Percentiles rank a stretch among this genome's conserved stretches.
phyloP scores from a whole-genome alignment of 2,888 invertebrate species.

The Euproctis similis region DNA sequence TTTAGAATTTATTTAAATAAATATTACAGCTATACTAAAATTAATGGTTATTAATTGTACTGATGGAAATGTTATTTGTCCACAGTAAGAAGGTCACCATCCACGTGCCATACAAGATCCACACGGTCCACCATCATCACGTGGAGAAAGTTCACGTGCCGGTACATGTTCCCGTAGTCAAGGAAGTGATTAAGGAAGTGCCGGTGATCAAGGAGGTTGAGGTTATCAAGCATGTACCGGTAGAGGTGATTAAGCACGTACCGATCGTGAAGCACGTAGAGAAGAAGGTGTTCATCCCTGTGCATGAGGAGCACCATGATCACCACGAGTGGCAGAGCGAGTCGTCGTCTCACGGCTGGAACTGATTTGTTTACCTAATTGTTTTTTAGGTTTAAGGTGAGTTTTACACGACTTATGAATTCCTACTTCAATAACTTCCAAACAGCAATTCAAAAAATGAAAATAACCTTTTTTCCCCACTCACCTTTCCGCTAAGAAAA shows the following conservation, averaged over 20 bases:
- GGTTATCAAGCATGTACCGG: constrained; percentile 56
- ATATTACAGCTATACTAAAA: no score
- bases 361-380: no score
- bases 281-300: constrained; percentile 59
- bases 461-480: no score
- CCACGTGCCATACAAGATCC: constrained; percentile 68
- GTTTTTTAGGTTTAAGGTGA: constrained; percentile 49
- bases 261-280: constrained; percentile 57
- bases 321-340: constrained; percentile 63
- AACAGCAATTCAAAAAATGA: no score
- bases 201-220: constrained; percentile 65
- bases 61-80: no score
- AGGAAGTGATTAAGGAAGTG: constrained; percentile 52
- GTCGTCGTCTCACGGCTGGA: constrained; percentile 67
- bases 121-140: constrained; percentile 68
- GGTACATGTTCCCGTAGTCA: constrained; percentile 55
- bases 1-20: no score
- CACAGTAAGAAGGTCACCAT: constrained; percentile 63
- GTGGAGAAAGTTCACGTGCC: constrained; percentile 60
- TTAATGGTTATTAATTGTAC: no score
- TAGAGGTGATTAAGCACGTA: constrained; percentile 54
- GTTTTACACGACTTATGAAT: no score
- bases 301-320: constrained; percentile 45
- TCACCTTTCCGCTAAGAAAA: no score
- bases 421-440: no score